Percentiles rank a stretch among this genome's conserved stretches.
These are phyloP conservation scores for Solen grandis DNA, from an alignment of 1,140 invertebrate genomes.

Conservation along the genomic window DNA sequence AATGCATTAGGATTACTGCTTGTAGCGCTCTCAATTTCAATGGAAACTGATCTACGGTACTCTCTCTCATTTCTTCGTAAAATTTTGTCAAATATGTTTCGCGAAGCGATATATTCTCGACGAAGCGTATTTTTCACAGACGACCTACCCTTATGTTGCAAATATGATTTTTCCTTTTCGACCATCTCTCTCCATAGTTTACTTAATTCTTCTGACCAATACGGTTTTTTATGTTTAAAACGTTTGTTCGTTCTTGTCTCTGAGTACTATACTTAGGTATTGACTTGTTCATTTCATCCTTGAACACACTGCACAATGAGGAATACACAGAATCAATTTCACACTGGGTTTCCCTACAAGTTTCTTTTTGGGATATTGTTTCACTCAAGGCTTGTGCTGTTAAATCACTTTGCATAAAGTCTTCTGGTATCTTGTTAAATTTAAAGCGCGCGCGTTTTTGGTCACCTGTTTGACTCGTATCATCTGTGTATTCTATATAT, in stretches of 20 bases:
- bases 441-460: background rate
- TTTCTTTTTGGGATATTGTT: background rate
- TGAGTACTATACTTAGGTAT: too few species aligned
- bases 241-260: background rate
- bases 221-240: constrained; percentile 14
- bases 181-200: too few species aligned
- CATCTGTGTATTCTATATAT: too few species aligned
- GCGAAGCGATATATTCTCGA: too few species aligned
- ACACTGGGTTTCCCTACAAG: background rate
- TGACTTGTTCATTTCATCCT: background rate
- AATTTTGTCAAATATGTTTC: too few species aligned
- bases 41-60: too few species aligned
- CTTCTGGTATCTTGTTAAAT: background rate
- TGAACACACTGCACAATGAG: background rate
- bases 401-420: constrained; percentile 7
- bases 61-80: too few species aligned
- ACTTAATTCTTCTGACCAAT: constrained; percentile 10
- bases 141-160: too few species aligned
- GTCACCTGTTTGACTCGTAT: too few species aligned
- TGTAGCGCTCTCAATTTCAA: too few species aligned
- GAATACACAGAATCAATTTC: background rate
- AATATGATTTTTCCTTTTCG: too few species aligned
- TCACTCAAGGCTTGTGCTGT: background rate
- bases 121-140: background rate
- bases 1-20: too few species aligned